Base-by-base conservation (phyloP, 2,888 invertebrate species). In the Leucophenga maculata region DNA sequence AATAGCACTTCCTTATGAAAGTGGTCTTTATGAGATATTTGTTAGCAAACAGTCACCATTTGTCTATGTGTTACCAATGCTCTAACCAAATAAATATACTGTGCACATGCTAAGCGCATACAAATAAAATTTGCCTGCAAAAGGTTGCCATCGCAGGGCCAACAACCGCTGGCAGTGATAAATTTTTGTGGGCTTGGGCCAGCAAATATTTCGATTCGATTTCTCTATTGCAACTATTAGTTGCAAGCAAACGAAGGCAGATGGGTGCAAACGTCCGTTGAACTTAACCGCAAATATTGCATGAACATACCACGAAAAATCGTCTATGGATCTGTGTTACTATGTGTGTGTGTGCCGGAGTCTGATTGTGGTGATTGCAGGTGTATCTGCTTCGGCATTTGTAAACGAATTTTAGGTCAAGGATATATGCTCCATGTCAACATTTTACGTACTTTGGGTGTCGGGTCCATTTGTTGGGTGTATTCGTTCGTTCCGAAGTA, bases 151-250 rank as follows among this genome's bases (percentile, higher is more conserved):
- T 39, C 8, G 8, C 8, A 39, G 39, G 9, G 11, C 39, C 39
- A 39, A 39, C 8, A 39, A 11, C 39, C 8, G 39, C 39, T 39
- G 39, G 39, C 78, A 75, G 77, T 77, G 80, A 80, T 80, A 80
- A 83, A 80, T 83, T 83, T 80, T 77, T 78, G 82, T 83, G 83
- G 82, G 80, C 83, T 31, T 76, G 80, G 75, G 77, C 80, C 80
- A 83, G 83, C 78, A 80, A 82, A 80, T 80, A 80, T 83, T 80
- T 78, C 72, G 77, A 74, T 79, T 76, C 67, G 66, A 26, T 64
- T 64, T 65, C 39, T 11, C 39, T 39, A 11, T 39, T 11, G 8
- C 39, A 11, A 11, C 39, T 39, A 68, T 55, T 57, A n/a, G 3
- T 14, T 57, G 8, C 39, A 39, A 6, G 6, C 39, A 8, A 39